Percentiles rank a stretch among this genome's conserved stretches.
Conservation (phyloP, 2,888 invertebrate genomes). For the Acleris cristana region DNA sequence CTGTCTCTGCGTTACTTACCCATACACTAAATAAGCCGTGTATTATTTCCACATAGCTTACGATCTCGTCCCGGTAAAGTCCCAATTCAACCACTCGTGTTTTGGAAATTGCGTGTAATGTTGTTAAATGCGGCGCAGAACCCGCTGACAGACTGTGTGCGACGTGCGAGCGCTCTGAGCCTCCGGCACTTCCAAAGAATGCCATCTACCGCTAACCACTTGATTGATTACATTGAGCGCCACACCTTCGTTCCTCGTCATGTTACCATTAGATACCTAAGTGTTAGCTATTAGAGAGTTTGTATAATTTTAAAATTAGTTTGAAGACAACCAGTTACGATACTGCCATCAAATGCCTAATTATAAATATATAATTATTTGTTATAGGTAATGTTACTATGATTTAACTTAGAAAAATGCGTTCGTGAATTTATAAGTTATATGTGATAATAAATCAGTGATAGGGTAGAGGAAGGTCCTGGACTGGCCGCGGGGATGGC, state of each 20-base stretch:
- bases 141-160: conserved; percentile 2
- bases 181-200: background rate
- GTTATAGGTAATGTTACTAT: conserved; percentile 63
- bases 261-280: conserved; percentile 80
- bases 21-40: conserved; percentile 27
- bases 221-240: conserved; percentile 81
- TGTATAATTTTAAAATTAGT: conserved; percentile 76
- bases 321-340: conserved; percentile 79
- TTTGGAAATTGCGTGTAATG: background rate
- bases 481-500: conserved; percentile 36
- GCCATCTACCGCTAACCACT: conserved; percentile 55
- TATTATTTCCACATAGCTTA: conserved; percentile 23
- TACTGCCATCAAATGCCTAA: conserved; percentile 84
- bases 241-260: conserved; percentile 78
- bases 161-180: conserved; percentile 8
- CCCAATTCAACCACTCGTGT: background rate
- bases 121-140: background rate
- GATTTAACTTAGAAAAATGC: conserved; percentile 63
- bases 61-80: conserved; percentile 34
- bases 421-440: conserved; percentile 79
- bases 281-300: conserved; percentile 72
- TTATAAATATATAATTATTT: conserved; percentile 57
- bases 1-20: conserved; percentile 1
- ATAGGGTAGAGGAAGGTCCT: conserved; percentile 55
- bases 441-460: conserved; percentile 78